Base-by-base conservation (phyloP, 2,888 invertebrate genomes). In the Ganaspis brasiliensis region DNA sequence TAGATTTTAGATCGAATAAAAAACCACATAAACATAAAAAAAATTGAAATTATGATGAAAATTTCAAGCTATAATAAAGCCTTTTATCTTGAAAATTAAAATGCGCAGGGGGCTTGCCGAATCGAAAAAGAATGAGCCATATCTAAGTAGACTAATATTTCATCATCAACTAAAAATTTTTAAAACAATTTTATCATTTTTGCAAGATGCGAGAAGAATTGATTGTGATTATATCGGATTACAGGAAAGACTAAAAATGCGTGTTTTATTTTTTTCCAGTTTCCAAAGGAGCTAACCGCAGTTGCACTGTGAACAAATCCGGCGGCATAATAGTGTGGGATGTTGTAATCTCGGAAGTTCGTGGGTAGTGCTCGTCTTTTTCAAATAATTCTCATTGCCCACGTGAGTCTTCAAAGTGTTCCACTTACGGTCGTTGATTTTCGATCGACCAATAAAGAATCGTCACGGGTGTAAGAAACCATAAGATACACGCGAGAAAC, bases 351-450 rank as follows among this genome's bases (percentile, higher is more conserved):
- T 56, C 8, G 14, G 19, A 57, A 59, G 49, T 26, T 75, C 57
- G 52, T 72, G 72, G 52, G 24, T 31, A 35, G 52, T 72, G 67
- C 16, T 72, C 49, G 31, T 61, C 59, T 75, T 74, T 19, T 1
- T 61, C 37, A 19, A 61, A 61, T 61, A 37, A 61, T 61, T 35
- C 61, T 16, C 35, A 37, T 61, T 35, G 57, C 2, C 57, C 57
- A 26, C 5, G 16, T 59, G 61, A 61, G 35, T 37, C 10, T 37
- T 37, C 19, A 10, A 37, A 19, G 61, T 16, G 6, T 61, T 61
- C 19, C 31, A 35, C 61, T 37, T 61, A 61, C 19, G 12, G 4
- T 35, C 12, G 35, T 61, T 19, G 37, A 4, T 35, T 61, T 37
- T 5, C 31, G 61, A 61, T 61, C 19, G 35, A 19, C 19, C 16